These are phyloP conservation scores for Phenganax subtilis DNA, from an alignment of 92 coral and sea anemone species.

Conservation along the genomic window DNA sequence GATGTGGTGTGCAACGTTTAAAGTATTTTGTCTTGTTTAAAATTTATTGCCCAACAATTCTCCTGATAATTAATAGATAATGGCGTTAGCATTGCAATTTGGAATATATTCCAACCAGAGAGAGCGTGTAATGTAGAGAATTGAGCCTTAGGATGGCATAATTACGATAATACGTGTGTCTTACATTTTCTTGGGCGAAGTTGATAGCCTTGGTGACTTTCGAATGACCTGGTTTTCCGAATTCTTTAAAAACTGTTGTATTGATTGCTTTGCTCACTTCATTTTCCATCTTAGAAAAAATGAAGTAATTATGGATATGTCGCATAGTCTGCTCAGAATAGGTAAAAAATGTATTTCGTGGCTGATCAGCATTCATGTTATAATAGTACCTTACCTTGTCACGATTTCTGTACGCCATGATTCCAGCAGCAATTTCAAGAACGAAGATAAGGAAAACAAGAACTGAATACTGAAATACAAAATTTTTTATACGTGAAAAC, in stretches of 20 bases:
- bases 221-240: conserved; percentile 47
- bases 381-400: conserved; percentile 56
- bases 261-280: conserved; percentile 49
- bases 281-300: conserved; percentile 53
- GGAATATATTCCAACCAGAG: too few species aligned
- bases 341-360: background rate
- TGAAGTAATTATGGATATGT: background rate
- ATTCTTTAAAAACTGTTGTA: conserved; percentile 54
- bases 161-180: background rate
- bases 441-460: conserved; percentile 78
- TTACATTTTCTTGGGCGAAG: conserved; percentile 69
- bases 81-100: too few species aligned
- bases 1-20: too few species aligned
- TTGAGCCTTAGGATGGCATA: background rate
- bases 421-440: conserved; percentile 95
- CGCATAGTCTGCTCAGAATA: background rate
- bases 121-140: background rate
- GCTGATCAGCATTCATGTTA: background rate
- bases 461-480: conserved; percentile 64
- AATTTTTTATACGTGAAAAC: too few species aligned
- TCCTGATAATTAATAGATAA: too few species aligned
- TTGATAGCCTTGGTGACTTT: conserved; percentile 71
- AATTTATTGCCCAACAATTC: too few species aligned
- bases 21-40: too few species aligned
- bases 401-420: conserved; percentile 81